Evolutionary conservation across 2,113 vertebrate species (phyloP).

Genomic region (Asarcornis scutulata): DNA sequence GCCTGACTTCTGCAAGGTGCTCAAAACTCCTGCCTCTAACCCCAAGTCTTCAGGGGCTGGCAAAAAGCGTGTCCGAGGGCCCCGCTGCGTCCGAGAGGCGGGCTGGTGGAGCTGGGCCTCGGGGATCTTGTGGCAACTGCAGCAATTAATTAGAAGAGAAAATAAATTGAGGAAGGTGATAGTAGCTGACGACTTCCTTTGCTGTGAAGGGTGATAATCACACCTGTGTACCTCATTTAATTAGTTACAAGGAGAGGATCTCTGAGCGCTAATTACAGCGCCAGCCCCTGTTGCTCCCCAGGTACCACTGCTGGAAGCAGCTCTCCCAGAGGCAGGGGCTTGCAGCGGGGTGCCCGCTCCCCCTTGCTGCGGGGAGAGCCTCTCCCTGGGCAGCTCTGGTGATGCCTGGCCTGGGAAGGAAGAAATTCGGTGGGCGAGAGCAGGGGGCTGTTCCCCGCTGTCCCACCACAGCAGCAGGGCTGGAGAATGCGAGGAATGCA

Average conservation of each 20-base stretch:
- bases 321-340: background rate
- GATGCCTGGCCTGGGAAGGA: accelerated
- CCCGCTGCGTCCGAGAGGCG: background rate
- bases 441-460: background rate
- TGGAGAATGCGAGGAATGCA: constrained; percentile 72
- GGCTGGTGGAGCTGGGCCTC: background rate
- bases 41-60: accelerated
- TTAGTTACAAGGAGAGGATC: background rate
- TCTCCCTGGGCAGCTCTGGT: background rate
- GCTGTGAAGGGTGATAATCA: background rate
- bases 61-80: accelerated
- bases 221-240: background rate
- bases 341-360: background rate
- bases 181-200: background rate
- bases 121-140: background rate
- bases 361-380: accelerated
- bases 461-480: background rate
- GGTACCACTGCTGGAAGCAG: accelerated
- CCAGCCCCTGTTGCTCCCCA: background rate
- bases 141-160: constrained; percentile 11
- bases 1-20: background rate
- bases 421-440: background rate
- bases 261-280: background rate
- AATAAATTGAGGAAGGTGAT: background rate
- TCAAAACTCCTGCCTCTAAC: background rate